Evolutionary conservation across 2,888 invertebrate species (phyloP), one percentile per base, ranked within the genome.

Genomic region (Amorpha juglandis): DNA sequence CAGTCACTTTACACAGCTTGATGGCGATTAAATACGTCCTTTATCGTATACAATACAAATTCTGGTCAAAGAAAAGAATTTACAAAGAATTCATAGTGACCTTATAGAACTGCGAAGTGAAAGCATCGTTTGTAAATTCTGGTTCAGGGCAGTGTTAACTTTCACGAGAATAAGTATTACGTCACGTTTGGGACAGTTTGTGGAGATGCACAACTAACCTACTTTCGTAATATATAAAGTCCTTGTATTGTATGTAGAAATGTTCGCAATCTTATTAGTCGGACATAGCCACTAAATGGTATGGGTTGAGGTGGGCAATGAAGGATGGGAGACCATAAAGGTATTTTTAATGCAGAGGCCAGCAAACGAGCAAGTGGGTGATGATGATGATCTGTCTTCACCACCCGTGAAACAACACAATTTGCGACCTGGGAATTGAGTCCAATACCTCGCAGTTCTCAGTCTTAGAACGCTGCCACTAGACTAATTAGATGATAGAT

Each of bases 91-190:
- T 16, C 19, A 16, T 19, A 11, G 12, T 19, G 19, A 19, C 65
- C 70, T 67, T 71, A n/a, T n/a, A 70, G 64, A 73, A 70, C 68
- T 70, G 58, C 63, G 50, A 35, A 12, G 50, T 35, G 63, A 63
- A 58, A 58, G 58, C 55, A 55, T 38, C 42, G 58, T 19, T 42
- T 33, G 47, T 62, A 48, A 64, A 58, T 58, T 58, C 42, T 58
- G 16, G 19, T 38, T 42, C 12, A 58, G 45, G 65, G 42, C 38
- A 16, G 16, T 38, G 19, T 11, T 4, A 27, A 58, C 42, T 58
- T 58, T 58, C 58, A 19, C 58, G 16, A n/a, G 16, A 55, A 58
- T 58, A 42, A 58, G 19, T 35, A 35, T 58, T 58, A 58, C 58
- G 58, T 42, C 42, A 58, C 58, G 19, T 19, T 4, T 58, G 19